Percentiles rank a stretch among this genome's conserved stretches.
These are phyloP conservation scores for Cheilosia urbana DNA, from an alignment of 2,888 invertebrate genomes.

Conservation along the genomic window DNA sequence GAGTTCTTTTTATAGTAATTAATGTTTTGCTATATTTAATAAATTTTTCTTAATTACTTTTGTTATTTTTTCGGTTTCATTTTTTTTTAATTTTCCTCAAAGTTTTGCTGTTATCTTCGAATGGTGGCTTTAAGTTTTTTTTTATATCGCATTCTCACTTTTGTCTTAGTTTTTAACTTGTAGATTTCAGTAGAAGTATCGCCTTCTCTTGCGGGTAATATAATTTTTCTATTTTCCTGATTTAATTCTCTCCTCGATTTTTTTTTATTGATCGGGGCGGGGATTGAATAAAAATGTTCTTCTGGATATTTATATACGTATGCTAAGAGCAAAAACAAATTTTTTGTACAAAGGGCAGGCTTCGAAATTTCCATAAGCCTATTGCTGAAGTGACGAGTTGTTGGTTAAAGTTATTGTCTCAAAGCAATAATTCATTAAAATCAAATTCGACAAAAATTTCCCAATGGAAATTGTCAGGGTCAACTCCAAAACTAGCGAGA, in stretches of 20 bases:
- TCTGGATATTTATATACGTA: not conserved
- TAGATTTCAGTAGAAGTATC: slow-evolving; percentile 18
- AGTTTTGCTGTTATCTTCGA: slow-evolving; percentile 5
- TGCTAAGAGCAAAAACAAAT: too few species aligned
- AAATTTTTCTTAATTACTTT: slow-evolving; percentile 37
- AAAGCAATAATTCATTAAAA: too few species aligned
- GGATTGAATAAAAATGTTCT: not conserved
- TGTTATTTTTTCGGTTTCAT: not conserved
- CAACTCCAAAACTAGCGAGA: too few species aligned
- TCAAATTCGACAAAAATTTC: too few species aligned
- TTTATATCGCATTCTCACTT: slow-evolving; percentile 25
- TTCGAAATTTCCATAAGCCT: too few species aligned
- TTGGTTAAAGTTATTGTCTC: too few species aligned
- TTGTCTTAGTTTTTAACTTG: slow-evolving; percentile 22
- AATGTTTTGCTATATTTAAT: slow-evolving; percentile 42
- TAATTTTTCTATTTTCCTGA: slow-evolving; percentile 33
- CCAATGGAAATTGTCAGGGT: too few species aligned
- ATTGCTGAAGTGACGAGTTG: too few species aligned
- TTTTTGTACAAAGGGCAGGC: too few species aligned
- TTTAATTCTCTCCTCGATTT: not conserved
- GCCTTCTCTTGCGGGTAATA: slow-evolving; percentile 14
- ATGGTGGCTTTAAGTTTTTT: slow-evolving; percentile 39
- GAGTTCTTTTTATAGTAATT: slow-evolving; percentile 31
- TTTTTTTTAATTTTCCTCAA: slow-evolving; percentile 26
- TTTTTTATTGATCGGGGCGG: not conserved